Base-by-base conservation (phyloP, 2,797 vertebrate genomes). In the Pangasius sanitwongsei region DNA sequence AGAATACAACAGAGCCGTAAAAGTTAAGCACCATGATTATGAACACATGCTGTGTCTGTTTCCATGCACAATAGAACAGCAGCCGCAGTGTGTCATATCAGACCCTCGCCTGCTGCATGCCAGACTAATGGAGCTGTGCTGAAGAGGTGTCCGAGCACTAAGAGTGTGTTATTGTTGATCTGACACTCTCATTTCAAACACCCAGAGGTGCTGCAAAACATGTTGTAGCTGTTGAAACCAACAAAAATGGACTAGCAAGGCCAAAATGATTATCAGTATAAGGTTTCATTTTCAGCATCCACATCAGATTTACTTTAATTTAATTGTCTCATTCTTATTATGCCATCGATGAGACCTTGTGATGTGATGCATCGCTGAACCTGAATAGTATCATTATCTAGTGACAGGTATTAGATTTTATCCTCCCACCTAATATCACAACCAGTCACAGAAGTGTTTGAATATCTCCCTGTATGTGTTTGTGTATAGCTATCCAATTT, bases 141-240 rank as follows among this genome's bases (percentile, higher is more conserved):
- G 44, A 69, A 37, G 48, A 77, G 5, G n/a, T 50, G n/a, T 65
- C 65, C 6, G n/a, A 61, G 74, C 53, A 57, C 69, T 83, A 86
- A 82, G 31, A 82, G 18, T 23, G 55, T 6, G 11, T 59, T 25
- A 44, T 81, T 86, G 69, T 91, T 84, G 6, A 31, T 57, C 44
- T 25, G 70, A 65, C 31, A 9, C 53, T 82, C 48, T 82, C 25
- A n/a, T 67, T 59, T 77, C 70, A 88, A 75, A 88, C 80, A 83
- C 8, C 4, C 41, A 28, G 61, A 78, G 20, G 83, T 78, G 23
- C 59, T 70, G 25, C 1, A 5, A 53, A 70, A 63, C 55, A n/a
- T 31, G 23, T 15, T 23, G 70, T 80, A 18, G 28, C 50, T 78
- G 44, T 53, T 78, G 4, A 77, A 28, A 50, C 74, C 44, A 77